Evolutionary conservation across 2,888 invertebrate genomes (phyloP), one percentile per base, ranked within the genome.

Genomic region (Phragmatobia fuliginosa): DNA sequence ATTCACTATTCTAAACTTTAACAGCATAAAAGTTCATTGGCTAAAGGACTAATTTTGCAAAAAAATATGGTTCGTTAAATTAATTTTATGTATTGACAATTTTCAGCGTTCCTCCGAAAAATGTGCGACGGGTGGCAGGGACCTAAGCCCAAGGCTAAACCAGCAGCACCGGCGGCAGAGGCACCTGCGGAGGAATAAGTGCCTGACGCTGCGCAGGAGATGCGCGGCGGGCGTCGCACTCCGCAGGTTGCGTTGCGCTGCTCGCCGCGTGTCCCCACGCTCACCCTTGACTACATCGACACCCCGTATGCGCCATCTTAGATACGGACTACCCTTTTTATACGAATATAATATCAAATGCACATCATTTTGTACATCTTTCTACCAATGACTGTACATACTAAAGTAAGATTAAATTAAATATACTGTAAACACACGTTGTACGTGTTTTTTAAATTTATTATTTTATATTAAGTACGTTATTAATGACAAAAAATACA

Each of bases 61-160:
- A 2, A 38, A 18, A 38, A 61, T 62, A 10, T 38, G 3, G 61
- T 70, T 60, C n/a, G 21, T 64, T 36, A 45, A 71, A 59, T 63
- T 72, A 64, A 73, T 69, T n/a, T 21, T 28, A 65, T 31, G 21
- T 64, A 0, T 66, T 56, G 16, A 73, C 67, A 33, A 7, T 76
- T 80, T 88, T 59, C 96, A 98, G 98, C 97, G 95, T 98, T 99
- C 96, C 97, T 98, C 94, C 97, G 97, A 96, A 97, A 96, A 96
- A 97, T 98, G 97, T 97, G 97, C 94, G 97, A 96, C 88, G 96
- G 96, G 92, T 94, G 95, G 82, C 81, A 76, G 92, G 90, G 90
- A 74, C 71, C 83, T 81, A 90, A 90, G 81, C 72, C 81, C 73
- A 75, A 81, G 73, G 77, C 74, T 59, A 68, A 72, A 70, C 71